Evolutionary conservation across 1,140 invertebrate genomes (phyloP).

Genomic region (Ceratitis capitata): DNA sequence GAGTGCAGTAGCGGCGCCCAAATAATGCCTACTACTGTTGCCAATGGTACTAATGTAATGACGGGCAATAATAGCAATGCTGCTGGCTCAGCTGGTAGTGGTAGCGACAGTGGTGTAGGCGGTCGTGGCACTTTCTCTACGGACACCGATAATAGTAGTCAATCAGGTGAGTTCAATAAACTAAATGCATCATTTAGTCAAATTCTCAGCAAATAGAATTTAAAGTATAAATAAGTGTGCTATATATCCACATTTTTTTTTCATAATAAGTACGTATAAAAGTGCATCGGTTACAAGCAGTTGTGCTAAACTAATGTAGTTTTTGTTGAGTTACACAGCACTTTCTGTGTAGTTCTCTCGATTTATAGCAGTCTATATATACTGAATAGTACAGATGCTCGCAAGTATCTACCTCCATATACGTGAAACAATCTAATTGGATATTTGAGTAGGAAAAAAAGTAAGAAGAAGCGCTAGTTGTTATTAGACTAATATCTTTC

Average conservation of each 20-base stretch:
- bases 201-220: background rate
- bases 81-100: background rate
- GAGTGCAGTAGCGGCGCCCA: constrained; percentile 52
- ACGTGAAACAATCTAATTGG: background rate
- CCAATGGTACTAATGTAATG: background rate
- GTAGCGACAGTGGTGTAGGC: background rate
- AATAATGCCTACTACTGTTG: constrained; percentile 43
- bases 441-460: background rate
- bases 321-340: background rate
- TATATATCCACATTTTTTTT: too few species aligned
- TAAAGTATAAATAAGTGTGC: background rate
- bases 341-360: too few species aligned
- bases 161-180: constrained; percentile 33
- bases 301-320: background rate
- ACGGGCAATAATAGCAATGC: background rate
- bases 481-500: background rate
- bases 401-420: too few species aligned
- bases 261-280: too few species aligned
- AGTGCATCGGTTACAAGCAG: background rate
- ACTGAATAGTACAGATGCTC: too few species aligned
- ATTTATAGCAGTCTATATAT: too few species aligned
- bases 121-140: background rate
- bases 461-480: background rate
- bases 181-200: background rate
- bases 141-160: constrained; percentile 22